A percentile compares a stretch with the other conserved stretches of the same genome.
These are phyloP conservation scores for Sardinella longiceps DNA, from an alignment of 2,797 vertebrate species.

Conservation along the genomic window DNA sequence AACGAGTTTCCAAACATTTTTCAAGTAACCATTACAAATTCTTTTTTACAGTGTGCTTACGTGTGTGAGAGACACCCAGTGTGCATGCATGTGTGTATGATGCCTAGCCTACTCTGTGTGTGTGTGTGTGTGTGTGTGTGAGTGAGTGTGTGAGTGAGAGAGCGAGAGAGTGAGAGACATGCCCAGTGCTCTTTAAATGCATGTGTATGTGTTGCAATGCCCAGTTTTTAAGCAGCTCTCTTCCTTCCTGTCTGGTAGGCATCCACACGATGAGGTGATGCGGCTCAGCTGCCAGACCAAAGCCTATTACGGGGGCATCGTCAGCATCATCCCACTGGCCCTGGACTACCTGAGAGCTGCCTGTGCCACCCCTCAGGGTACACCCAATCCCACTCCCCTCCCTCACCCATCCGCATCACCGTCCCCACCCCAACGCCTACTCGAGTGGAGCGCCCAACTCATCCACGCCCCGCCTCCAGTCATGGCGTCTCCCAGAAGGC, in stretches of 20 bases:
- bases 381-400: background rate
- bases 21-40: too few species aligned
- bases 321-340: conserved; percentile 79
- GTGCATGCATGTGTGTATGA: too few species aligned
- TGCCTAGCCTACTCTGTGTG: too few species aligned
- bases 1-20: too few species aligned
- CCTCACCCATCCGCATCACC: background rate
- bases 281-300: conserved; percentile 78
- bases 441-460: background rate
- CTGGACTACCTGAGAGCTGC: conserved; percentile 70
- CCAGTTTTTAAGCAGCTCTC: background rate
- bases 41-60: too few species aligned
- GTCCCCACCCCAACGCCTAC: background rate
- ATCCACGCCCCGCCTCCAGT: background rate
- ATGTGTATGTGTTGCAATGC: background rate
- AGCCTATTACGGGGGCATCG: conserved; percentile 77
- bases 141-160: too few species aligned
- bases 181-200: too few species aligned
- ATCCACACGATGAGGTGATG: conserved; percentile 77
- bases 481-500: background rate
- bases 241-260: conserved; percentile 60
- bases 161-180: too few species aligned
- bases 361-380: background rate
- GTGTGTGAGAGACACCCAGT: too few species aligned
- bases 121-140: too few species aligned